Base-by-base conservation (phyloP, 2,797 vertebrate genomes). In the Vultur gryphus region DNA sequence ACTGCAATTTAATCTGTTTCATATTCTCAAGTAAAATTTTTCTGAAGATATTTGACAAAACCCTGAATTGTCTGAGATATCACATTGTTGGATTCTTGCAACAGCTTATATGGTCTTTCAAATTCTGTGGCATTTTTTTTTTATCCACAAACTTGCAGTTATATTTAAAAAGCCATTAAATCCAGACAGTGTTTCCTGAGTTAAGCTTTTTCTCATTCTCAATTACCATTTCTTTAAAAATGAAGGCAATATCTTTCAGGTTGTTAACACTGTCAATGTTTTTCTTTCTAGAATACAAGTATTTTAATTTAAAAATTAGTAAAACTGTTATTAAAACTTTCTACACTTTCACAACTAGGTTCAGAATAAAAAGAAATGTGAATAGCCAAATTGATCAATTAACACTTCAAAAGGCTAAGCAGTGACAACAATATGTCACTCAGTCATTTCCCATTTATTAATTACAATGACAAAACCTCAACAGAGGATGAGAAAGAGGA, bases 121-220 rank as follows among this genome's bases (percentile, higher is more conserved):
- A 57, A 86, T 61, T 78, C 17, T 11, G 28, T 29, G 23, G 25
- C 9, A 7, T 52, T 65, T 81, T 55, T 24, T 86, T 81, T 87
- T 43, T 39, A 86, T 67, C 62, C 54, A 67, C 21, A 81, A 67
- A 88, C 23, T 87, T 93, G 59, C 11, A n/a, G 11, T 84, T 90
- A 51, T 59, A 86, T 91, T 95, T 95, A 67, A 92, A 95, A 91
- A 77, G 25, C 2, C 21, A 83, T 89, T 94, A 95, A 95, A 80
- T 89, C 33, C 51, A 73, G 35, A 28, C 41, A 76, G 20, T 59
- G 24, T 70, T 95, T 92, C 95, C 81, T 8, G n/a, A n/a, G 44
- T 62, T 87, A 92, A 89, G 44, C 16, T 3, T 90, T 92, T 92
- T 87, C 51, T 83, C 35, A 55, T 44, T 80, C 67, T 85, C 82